A percentile compares a stretch with the other conserved stretches of the same genome.
Conservation (phyloP, 1,140 invertebrate species). For the Hyphantria cunea region DNA sequence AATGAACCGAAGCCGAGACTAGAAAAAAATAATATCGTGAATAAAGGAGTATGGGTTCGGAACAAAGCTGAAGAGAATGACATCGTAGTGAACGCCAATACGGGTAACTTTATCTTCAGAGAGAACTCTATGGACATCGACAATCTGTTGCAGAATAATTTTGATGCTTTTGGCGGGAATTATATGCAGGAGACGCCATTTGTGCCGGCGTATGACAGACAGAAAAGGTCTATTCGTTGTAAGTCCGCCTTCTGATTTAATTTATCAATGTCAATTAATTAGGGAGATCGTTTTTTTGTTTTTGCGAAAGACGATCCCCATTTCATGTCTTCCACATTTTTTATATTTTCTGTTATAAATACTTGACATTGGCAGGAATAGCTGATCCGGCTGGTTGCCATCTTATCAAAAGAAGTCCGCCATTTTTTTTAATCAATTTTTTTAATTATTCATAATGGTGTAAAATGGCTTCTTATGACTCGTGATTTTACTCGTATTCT, state of each 20-base stretch:
- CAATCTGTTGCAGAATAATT: slow-evolving; percentile 50
- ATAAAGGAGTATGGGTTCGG: slow-evolving; percentile 64
- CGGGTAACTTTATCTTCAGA: slow-evolving; percentile 53
- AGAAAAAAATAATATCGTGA: slow-evolving; percentile 63
- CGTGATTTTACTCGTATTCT: no score
- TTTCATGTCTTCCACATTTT: no score
- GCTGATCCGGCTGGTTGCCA: no score
- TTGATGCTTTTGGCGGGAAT: slow-evolving; percentile 46
- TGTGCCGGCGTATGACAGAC: slow-evolving; percentile 51
- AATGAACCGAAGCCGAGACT: slow-evolving; percentile 52
- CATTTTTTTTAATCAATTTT: no score
- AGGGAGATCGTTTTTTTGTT: no score
- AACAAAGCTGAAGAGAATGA: slow-evolving; percentile 33
- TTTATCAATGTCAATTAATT: no score
- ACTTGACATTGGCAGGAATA: no score
- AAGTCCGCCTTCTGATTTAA: slow-evolving; percentile 40
- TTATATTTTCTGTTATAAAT: no score
- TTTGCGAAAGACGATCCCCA: no score
- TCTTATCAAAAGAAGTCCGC: no score
- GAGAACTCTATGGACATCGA: slow-evolving; percentile 54
- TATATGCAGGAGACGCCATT: slow-evolving; percentile 41
- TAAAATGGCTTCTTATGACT: no score
- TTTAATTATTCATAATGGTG: no score
- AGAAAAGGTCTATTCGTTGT: slow-evolving; percentile 50
- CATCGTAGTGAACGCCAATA: slow-evolving; percentile 22